A percentile compares a stretch with the other conserved stretches of the same genome.
phyloP scores from a whole-genome alignment of 2,113 vertebrate species.

The Baryphthengus martii region DNA sequence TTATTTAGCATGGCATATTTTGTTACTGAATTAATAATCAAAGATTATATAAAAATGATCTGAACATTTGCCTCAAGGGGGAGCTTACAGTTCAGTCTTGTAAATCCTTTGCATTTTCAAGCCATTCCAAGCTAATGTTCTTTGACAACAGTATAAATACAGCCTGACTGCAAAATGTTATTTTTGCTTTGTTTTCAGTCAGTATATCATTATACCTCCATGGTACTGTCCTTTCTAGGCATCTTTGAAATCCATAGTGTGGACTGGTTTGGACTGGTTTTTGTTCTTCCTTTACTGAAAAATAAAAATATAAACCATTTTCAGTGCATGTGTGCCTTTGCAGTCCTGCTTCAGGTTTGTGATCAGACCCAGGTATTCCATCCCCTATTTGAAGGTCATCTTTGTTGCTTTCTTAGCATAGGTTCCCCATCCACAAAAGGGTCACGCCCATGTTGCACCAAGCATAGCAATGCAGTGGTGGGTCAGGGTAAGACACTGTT shows the following conservation, averaged over 20 bases:
- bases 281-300: conserved; percentile 84
- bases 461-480: not conserved
- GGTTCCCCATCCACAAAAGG: not conserved
- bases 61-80: conserved; percentile 77
- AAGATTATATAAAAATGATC: conserved; percentile 74
- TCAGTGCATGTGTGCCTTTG: not conserved
- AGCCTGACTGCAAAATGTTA: conserved; percentile 52
- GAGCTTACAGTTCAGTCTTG: conserved; percentile 79
- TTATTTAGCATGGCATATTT: conserved; percentile 72
- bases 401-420: not conserved
- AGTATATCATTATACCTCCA: conserved; percentile 82
- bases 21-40: conserved; percentile 71
- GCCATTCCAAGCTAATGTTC: conserved; percentile 81
- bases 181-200: conserved; percentile 49
- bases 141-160: conserved; percentile 61
- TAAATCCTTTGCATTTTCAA: conserved; percentile 75
- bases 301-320: conserved; percentile 56
- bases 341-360: not conserved
- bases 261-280: conserved; percentile 84
- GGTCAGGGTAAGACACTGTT: not conserved
- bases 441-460: not conserved
- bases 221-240: conserved; percentile 82
- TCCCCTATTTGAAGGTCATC: not conserved
- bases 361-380: not conserved
- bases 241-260: conserved; percentile 92